Evolutionary conservation across 1,140 invertebrate species (phyloP), one percentile per base, ranked within the genome.

Genomic region (Bombus vancouverensis): DNA sequence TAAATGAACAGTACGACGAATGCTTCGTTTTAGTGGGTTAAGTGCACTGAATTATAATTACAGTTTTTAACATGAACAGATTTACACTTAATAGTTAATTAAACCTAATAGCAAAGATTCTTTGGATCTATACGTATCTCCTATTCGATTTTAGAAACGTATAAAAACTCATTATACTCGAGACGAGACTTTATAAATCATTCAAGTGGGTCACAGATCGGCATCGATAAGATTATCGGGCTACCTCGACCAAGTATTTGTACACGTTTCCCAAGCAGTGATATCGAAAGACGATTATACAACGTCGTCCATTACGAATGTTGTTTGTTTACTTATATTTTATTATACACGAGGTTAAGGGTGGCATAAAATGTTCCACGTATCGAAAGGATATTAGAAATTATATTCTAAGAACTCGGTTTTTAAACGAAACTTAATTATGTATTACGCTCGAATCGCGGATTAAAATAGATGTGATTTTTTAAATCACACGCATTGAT

Each of bases 201-300:
- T 47, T 72, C 83, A 42, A 57, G 37, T 42, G 75, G 82, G 75
- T 79, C 83, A 80, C 32, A 85, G 62, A 77, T 77, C 80, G 65
- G 18, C 34, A 42, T 53, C 34, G 81, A 83, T 70, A 83, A 83
- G 74, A 68, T 39, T 70, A 75, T 53, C 77, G 18, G 42, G 77
- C n/a, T 53, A 80, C 62, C n/a, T 66, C 77, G 39, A 18, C 34
- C 44, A 66, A 25, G 44, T 47, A 70, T 66, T 47, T 47, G 65
- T 68, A 47, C 75, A 34, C 37, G 25, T 77, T 77, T 62, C n/a
- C 12, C 10, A 13, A 44, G 42, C n/a, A 12, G n/a, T 32, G 77
- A 70, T 66, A 75, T 74, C 59, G 44, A 66, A 47, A 28, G n/a
- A 22, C 81, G 71, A 74, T 82, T 82, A 81, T 53, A 44, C 70